Percentiles rank a stretch among this genome's conserved stretches.
Evolutionary conservation across 2,888 invertebrate species (phyloP).

Genomic region (Hyalella azteca): DNA sequence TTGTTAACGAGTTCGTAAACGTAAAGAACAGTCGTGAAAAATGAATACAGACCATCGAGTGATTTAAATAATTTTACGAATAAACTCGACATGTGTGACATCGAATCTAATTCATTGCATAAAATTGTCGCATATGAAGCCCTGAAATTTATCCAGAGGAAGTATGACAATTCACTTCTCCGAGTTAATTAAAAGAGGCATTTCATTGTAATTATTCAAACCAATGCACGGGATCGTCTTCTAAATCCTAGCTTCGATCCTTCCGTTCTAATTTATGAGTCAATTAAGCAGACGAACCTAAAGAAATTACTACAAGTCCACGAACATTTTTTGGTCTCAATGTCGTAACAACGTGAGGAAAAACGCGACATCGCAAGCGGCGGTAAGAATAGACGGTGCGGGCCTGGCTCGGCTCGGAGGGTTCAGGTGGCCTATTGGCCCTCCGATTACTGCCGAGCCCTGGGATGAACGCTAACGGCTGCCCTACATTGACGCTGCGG

Average conservation of each 20-base stretch:
- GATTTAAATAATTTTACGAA: too few species aligned
- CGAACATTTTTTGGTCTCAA: not conserved
- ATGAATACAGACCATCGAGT: too few species aligned
- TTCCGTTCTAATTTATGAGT: constrained; percentile 22
- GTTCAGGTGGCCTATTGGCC: constrained; percentile 17
- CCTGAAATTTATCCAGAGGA: not conserved
- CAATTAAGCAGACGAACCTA: constrained; percentile 3
- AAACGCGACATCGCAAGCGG: not conserved
- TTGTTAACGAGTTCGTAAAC: too few species aligned
- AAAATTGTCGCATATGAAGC: too few species aligned
- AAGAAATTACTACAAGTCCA: constrained; percentile 5
- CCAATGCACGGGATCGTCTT: constrained; percentile 8
- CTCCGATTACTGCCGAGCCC: not conserved
- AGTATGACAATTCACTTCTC: constrained; percentile 9
- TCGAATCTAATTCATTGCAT: too few species aligned
- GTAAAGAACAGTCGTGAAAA: too few species aligned
- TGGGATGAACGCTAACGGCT: not conserved
- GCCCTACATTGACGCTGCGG: not conserved
- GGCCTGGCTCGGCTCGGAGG: not conserved
- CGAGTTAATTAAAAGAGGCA: not conserved
- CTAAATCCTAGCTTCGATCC: constrained; percentile 5
- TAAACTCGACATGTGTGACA: too few species aligned
- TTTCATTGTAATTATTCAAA: constrained; percentile 26
- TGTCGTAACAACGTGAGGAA: not conserved
- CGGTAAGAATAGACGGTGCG: not conserved